Evolutionary conservation across 2,113 vertebrate genomes (phyloP), one percentile per base, ranked within the genome.

Genomic region (Leptocoma aspasia): DNA sequence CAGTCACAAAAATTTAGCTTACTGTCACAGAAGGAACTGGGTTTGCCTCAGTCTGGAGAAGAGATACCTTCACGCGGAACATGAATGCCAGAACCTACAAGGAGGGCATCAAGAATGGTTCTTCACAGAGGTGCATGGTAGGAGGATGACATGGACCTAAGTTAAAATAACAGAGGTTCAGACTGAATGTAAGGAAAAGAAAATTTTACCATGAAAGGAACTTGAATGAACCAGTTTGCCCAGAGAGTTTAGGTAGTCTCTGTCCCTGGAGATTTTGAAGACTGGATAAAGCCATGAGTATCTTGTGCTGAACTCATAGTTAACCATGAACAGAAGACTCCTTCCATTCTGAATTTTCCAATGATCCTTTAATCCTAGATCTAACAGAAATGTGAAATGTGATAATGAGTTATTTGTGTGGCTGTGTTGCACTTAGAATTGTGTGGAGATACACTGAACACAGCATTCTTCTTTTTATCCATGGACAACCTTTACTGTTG

Each of bases 41-140:
- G 6, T 11, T 71, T 68, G 8, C 54, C 54, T 76, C 17, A 70
- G 11, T 7, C 15, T 53, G 52, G n/a, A 63, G 24, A 72, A 82
- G n/a, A 57, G 6, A 35, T 1, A 19, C 8, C 3, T 78, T 57
- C 7, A 3, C 1, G 2, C 9, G 9, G 8, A 84, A 27, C 7
- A 6, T 31, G 15, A 80, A 44, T 80, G 21, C 7, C 42, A 80
- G 15, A 57, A 61, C 2, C 4, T 39, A 42, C 26, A 65, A 60
- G 49, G 24, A 88, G 13, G 4, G 15, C n/a, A 76, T 47, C 33
- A 61, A 27, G 15, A 56, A 63, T 19, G 13, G 3, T 3, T 60
- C 44, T 86, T 80, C 37, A 63, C 27, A 66, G 15, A 80, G 13
- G 2, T 35, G 14, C 3, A 6, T 53, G n/a, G 7, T 52, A 17